A percentile compares a stretch with the other conserved stretches of the same genome.
These are phyloP conservation scores for Netelia fuscicornis DNA, from an alignment of 2,888 invertebrate species.

Conservation along the genomic window DNA sequence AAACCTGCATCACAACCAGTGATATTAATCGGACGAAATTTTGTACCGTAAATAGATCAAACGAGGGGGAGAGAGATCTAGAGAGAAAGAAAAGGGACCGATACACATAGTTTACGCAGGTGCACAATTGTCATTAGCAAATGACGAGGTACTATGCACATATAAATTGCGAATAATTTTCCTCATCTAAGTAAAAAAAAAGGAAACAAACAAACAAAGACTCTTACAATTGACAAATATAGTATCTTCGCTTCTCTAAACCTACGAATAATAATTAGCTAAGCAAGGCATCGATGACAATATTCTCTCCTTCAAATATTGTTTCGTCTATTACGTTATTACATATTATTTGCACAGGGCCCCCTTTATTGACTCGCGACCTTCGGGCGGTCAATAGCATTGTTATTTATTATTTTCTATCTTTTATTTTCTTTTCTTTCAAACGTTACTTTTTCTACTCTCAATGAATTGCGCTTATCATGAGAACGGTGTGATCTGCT, in stretches of 20 bases:
- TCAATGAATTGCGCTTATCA: slow-evolving; percentile 62
- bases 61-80: background rate
- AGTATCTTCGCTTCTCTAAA: slow-evolving; percentile 69
- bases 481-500: slow-evolving; percentile 54
- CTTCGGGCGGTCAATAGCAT: slow-evolving; percentile 43
- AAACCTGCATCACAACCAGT: background rate
- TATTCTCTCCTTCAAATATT: slow-evolving; percentile 70
- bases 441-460: slow-evolving; percentile 49
- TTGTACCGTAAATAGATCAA: slow-evolving; percentile 13
- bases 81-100: slow-evolving; percentile 49
- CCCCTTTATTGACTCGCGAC: slow-evolving; percentile 69
- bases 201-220: slow-evolving; percentile 25
- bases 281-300: slow-evolving; percentile 80
- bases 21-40: slow-evolving; percentile 49
- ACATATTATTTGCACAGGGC: slow-evolving; percentile 71
- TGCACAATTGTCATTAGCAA: slow-evolving; percentile 46
- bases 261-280: slow-evolving; percentile 77
- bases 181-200: slow-evolving; percentile 16
- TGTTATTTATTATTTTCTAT: slow-evolving; percentile 51
- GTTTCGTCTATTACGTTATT: slow-evolving; percentile 59
- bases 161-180: slow-evolving; percentile 31
- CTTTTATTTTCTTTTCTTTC: slow-evolving; percentile 17
- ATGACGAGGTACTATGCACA: slow-evolving; percentile 11
- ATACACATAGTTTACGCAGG: slow-evolving; percentile 56
- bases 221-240: slow-evolving; percentile 76